Conservation (phyloP, 2,797 vertebrate genomes). For the Pristis pectinata region DNA sequence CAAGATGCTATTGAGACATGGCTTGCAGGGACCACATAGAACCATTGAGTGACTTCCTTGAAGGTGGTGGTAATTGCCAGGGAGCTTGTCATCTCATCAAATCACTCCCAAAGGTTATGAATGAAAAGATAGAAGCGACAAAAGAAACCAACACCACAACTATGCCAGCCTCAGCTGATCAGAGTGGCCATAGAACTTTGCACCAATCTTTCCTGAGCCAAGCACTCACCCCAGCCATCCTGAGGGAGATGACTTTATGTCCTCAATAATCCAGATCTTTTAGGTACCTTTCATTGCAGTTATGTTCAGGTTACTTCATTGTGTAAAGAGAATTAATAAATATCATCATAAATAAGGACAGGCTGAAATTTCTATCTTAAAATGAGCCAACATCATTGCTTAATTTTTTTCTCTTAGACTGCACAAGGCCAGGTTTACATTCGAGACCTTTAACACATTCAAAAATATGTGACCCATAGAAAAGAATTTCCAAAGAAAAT, state of each 20-base stretch:
- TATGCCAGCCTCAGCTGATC: background rate
- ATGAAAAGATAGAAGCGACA: background rate
- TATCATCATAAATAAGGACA: background rate
- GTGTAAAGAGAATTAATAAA: background rate
- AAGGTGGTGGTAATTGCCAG: background rate
- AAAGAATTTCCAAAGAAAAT: background rate
- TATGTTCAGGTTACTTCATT: background rate
- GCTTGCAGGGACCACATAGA: background rate
- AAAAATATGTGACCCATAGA: background rate
- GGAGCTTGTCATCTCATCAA: background rate
- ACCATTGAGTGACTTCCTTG: background rate
- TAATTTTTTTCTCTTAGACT: background rate
- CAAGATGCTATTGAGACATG: background rate
- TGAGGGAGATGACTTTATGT: background rate
- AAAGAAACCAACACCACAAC: background rate
- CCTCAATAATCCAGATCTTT: background rate
- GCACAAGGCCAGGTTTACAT: background rate
- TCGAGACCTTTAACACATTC: background rate
- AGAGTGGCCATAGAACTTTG: background rate
- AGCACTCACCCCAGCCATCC: background rate
- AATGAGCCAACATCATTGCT: background rate
- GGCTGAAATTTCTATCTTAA: background rate
- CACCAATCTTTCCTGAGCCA: background rate
- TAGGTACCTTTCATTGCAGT: too few species aligned
- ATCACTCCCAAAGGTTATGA: background rate